Evolutionary conservation across 2,113 vertebrate species (phyloP).

Genomic region (Nyctibius bracteatus): DNA sequence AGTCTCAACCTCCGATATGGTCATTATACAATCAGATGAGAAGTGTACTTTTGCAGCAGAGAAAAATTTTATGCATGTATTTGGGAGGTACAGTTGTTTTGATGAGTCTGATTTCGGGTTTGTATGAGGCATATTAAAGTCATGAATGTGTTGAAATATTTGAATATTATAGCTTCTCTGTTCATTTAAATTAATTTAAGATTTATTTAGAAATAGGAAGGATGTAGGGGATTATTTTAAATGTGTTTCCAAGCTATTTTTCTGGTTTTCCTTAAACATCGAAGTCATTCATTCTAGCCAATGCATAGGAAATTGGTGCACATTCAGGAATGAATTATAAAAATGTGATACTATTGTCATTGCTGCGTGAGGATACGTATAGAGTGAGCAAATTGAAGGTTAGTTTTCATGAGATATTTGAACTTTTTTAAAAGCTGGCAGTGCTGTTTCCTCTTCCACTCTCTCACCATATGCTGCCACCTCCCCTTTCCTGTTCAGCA

Average conservation of each 20-base stretch:
- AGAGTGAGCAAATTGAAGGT: background rate
- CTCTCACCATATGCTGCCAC: background rate
- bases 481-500: background rate
- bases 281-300: background rate
- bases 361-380: background rate
- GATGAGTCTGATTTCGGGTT: background rate
- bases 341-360: background rate
- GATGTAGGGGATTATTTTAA: background rate
- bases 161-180: background rate
- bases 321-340: background rate
- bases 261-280: background rate
- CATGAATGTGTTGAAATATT: background rate
- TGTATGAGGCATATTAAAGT: background rate
- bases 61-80: background rate
- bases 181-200: background rate
- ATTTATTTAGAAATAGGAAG: background rate
- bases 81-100: background rate
- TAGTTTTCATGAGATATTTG: background rate
- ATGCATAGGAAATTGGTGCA: background rate
- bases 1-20: background rate
- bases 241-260: background rate
- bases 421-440: background rate
- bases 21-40: background rate
- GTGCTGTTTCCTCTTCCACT: constrained; percentile 14
- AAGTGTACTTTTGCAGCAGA: background rate